Evolutionary conservation across 2,113 vertebrate genomes (phyloP).

Genomic region (Progne subis): DNA sequence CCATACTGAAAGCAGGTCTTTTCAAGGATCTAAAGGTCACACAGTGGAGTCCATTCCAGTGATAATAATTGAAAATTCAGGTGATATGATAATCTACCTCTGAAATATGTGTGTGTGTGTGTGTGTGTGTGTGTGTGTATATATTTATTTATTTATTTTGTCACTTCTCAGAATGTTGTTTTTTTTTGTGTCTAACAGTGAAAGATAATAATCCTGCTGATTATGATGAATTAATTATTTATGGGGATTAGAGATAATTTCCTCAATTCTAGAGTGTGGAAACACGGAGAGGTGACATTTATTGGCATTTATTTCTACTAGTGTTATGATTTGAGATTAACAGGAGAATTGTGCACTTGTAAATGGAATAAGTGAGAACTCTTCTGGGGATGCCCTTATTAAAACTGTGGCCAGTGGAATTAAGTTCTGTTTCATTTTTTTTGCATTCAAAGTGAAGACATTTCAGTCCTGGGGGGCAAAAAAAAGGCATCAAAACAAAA

Average conservation of each 20-base stretch:
- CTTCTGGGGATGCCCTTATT: not conserved
- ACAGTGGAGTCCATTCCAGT: not conserved
- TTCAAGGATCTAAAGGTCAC: not conserved
- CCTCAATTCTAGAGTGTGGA: not conserved
- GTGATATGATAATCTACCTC: not conserved
- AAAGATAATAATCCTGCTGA: not conserved
- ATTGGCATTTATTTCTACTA: not conserved
- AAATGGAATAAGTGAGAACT: not conserved
- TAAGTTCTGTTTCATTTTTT: not conserved
- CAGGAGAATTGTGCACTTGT: accelerated
- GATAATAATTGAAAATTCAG: not conserved
- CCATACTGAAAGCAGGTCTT: not conserved
- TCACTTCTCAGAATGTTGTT: not conserved
- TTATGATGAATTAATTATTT: not conserved
- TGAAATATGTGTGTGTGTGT: not conserved
- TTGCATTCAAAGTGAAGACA: not conserved
- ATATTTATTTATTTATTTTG: not conserved
- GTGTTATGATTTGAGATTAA: not conserved
- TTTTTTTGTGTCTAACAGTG: not conserved
- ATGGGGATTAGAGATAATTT: not conserved
- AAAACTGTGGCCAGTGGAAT: not conserved
- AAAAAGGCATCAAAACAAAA: not conserved
- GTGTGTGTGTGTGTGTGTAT: too few relatives aligned
- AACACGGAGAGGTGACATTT: not conserved
- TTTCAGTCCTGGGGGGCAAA: not conserved